Percentiles rank a stretch among this genome's conserved stretches.
Conservation (phyloP, 2,888 invertebrate species). For the Xestobium rufovillosum region DNA sequence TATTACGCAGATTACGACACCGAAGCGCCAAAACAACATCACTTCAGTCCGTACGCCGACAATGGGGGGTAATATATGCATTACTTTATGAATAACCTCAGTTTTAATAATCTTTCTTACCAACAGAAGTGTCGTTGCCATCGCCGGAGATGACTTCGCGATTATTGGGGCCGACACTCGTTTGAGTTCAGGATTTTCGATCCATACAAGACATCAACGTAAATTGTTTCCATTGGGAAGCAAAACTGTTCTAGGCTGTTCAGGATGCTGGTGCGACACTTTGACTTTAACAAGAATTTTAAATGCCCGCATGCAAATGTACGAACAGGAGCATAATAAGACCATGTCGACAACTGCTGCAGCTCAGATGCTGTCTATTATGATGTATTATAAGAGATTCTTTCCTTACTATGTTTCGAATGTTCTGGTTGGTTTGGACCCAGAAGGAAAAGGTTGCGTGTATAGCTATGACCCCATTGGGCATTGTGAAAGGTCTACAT, state of each 20-base stretch:
- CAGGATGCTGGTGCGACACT: constrained; percentile 98
- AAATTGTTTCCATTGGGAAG: constrained; percentile 79
- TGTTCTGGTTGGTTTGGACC: constrained; percentile 87
- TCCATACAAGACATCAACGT: constrained; percentile 80
- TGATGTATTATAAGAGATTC: constrained; percentile 93
- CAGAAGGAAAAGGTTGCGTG: constrained; percentile 87
- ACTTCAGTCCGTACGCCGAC: constrained; percentile 64
- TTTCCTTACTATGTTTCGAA: constrained; percentile 98
- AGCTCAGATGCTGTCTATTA: constrained; percentile 92
- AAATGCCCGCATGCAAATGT: constrained; percentile 87
- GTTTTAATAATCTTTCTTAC: constrained; percentile 9
- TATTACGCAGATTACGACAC: constrained; percentile 36
- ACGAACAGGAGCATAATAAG: constrained; percentile 89
- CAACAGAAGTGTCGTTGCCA: constrained; percentile 83
- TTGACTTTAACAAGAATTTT: constrained; percentile 80
- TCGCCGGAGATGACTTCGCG: constrained; percentile 92
- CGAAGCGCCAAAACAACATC: constrained; percentile 39
- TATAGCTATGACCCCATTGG: constrained; percentile 98
- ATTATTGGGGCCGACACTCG: constrained; percentile 94
- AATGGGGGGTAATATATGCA: constrained; percentile 63
- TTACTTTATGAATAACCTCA: constrained; percentile 18
- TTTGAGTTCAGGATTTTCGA: constrained; percentile 82
- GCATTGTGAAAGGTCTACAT: constrained; percentile 78
- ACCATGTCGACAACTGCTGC: constrained; percentile 86
- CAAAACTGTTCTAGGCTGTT: constrained; percentile 83